Percentiles rank a stretch among this genome's conserved stretches.
Evolutionary conservation across 1,140 invertebrate genomes (phyloP).

Genomic region (Drosophila teissieri): DNA sequence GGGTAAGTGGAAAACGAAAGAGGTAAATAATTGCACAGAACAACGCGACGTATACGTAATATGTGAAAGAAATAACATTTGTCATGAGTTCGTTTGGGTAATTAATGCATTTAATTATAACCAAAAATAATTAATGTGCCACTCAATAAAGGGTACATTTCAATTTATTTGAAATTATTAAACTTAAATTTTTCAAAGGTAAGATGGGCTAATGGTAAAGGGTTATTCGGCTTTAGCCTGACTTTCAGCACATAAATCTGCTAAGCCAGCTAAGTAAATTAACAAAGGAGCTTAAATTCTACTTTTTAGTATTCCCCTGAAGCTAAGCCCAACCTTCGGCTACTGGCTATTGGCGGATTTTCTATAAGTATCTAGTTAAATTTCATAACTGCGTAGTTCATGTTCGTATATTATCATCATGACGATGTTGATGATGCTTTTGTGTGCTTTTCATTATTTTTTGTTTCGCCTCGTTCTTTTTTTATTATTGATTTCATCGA

Average conservation of each 20-base stretch:
- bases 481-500: conserved; percentile 72
- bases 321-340: conserved; percentile 5
- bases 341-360: conserved; percentile 15
- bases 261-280: too few species aligned
- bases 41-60: conserved; percentile 51
- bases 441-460: conserved; percentile 63
- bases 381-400: conserved; percentile 76
- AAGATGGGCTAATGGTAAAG: background rate
- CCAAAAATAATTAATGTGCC: background rate
- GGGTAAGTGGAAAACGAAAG: background rate
- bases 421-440: conserved; percentile 54
- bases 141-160: background rate
- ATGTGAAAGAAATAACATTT: conserved; percentile 10
- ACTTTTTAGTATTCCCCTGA: background rate
- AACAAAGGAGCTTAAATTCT: background rate
- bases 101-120: conserved; percentile 11
- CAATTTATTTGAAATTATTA: background rate
- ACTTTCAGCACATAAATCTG: background rate
- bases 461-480: conserved; percentile 28
- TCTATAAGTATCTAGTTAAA: conserved; percentile 53
- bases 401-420: conserved; percentile 49
- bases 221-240: too few species aligned
- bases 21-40: conserved; percentile 39
- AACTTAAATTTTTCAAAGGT: background rate
- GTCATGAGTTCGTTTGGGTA: conserved; percentile 15